Evolutionary conservation across 1,140 invertebrate genomes (phyloP).

Genomic region (Leucophenga varia): DNA sequence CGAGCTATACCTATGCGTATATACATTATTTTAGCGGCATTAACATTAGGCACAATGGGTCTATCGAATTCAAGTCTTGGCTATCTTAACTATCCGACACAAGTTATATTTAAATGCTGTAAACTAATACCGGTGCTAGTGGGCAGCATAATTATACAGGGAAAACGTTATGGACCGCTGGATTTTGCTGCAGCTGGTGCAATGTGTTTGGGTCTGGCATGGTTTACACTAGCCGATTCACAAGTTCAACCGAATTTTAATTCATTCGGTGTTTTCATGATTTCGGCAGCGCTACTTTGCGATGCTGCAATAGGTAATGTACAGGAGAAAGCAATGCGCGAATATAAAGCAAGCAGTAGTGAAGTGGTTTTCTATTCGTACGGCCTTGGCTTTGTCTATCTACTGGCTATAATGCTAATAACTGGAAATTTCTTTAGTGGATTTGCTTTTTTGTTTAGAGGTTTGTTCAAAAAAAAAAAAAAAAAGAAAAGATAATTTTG

Average conservation of each 20-base stretch:
- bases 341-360: conserved; percentile 77
- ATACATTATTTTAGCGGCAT: conserved; percentile 79
- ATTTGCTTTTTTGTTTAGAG: conserved; percentile 73
- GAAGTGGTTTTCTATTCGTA: conserved; percentile 95
- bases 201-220: conserved; percentile 89
- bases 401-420: conserved; percentile 73
- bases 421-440: conserved; percentile 77
- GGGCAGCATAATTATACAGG: conserved; percentile 88
- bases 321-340: conserved; percentile 92
- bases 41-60: conserved; percentile 94
- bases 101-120: conserved; percentile 95
- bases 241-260: conserved; percentile 87
- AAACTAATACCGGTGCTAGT: conserved; percentile 94
- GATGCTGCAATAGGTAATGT: conserved; percentile 95
- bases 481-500: no score
- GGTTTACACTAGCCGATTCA: conserved; percentile 92
- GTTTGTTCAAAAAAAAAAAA: conserved; percentile 59
- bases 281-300: conserved; percentile 82
- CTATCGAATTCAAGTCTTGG: conserved; percentile 93
- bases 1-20: conserved; percentile 78
- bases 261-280: conserved; percentile 79
- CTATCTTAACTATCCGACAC: conserved; percentile 93
- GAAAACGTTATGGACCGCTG: conserved; percentile 79
- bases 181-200: conserved; percentile 82
- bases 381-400: conserved; percentile 82